A percentile compares a stretch with the other conserved stretches of the same genome.
These are phyloP conservation scores for Dolichopus griseipennis DNA, from an alignment of 2,888 invertebrate genomes.

Conservation along the genomic window DNA sequence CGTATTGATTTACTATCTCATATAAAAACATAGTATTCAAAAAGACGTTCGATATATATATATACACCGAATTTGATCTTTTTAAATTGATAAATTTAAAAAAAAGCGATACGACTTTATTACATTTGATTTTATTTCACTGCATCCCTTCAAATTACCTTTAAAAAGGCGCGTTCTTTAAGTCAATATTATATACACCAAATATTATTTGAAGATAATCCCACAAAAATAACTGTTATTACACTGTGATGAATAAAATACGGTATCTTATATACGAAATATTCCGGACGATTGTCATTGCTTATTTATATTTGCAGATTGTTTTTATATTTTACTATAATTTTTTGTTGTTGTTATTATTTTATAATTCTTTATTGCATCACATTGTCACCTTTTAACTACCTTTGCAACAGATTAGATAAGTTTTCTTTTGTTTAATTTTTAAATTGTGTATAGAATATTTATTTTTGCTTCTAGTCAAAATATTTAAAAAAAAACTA, in stretches of 20 bases:
- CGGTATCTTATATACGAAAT: neutral
- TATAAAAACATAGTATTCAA: too few species aligned
- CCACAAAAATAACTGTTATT: conserved; percentile 4
- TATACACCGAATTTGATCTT: too few species aligned
- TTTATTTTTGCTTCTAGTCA: neutral
- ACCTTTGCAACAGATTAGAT: neutral
- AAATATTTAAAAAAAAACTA: neutral
- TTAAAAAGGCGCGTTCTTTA: neutral
- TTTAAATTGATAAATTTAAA: too few species aligned
- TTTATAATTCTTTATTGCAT: neutral
- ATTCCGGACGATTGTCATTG: neutral
- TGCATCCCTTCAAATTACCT: neutral
- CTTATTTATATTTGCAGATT: neutral
- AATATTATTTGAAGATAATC: neutral
- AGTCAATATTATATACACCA: neutral
- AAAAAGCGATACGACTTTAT: neutral
- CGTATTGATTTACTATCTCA: too few species aligned
- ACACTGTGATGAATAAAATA: neutral
- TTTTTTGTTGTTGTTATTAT: neutral
- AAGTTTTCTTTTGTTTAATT: neutral
- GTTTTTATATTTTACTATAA: neutral
- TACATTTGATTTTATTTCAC: neutral
- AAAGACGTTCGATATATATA: too few species aligned
- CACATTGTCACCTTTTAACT: conserved; percentile 6
- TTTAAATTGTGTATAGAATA: neutral